phyloP scores from a whole-genome alignment of 2,888 invertebrate genomes.

The Calliphora vomitoria region DNA sequence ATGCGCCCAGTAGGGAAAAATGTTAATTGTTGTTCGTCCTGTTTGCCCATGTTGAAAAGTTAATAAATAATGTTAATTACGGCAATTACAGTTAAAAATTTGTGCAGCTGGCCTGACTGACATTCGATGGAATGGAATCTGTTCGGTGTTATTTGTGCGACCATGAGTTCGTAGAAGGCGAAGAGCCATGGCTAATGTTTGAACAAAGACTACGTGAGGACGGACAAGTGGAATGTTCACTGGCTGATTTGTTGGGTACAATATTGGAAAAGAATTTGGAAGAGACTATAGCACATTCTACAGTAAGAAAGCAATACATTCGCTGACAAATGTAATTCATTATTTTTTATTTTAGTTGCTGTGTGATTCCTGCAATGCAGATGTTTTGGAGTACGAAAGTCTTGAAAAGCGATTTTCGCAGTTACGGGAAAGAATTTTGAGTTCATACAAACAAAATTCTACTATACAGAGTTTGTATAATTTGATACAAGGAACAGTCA shows the following conservation, averaged over 20 bases:
- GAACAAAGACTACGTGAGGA: slow-evolving; percentile 73
- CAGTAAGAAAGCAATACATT: slow-evolving; percentile 59
- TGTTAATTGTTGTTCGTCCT: slow-evolving; percentile 1
- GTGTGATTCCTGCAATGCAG: slow-evolving; percentile 77
- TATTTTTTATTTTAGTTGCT: slow-evolving; percentile 72
- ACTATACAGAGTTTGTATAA: slow-evolving; percentile 65
- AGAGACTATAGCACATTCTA: slow-evolving; percentile 74
- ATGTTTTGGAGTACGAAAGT: slow-evolving; percentile 76
- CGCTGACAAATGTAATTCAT: background rate
- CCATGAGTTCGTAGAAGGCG: slow-evolving; percentile 74
- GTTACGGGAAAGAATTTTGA: slow-evolving; percentile 72
- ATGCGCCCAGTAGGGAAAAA: background rate
- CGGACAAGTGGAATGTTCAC: slow-evolving; percentile 72
- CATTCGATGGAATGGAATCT: slow-evolving; percentile 62
- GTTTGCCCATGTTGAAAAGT: background rate
- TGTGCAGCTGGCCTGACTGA: slow-evolving; percentile 31
- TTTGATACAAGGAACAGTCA: background rate
- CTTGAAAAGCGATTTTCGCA: slow-evolving; percentile 70
- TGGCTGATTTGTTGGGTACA: slow-evolving; percentile 69
- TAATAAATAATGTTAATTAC: slow-evolving; percentile 39
- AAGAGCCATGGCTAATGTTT: slow-evolving; percentile 76
- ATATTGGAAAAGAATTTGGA: slow-evolving; percentile 71
- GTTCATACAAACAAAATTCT: slow-evolving; percentile 71
- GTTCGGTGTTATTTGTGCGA: slow-evolving; percentile 76
- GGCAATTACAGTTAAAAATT: slow-evolving; percentile 25